Evolutionary conservation across 2,797 vertebrate genomes (phyloP), one percentile per base, ranked within the genome.

Genomic region (Telmatherina bonti): DNA sequence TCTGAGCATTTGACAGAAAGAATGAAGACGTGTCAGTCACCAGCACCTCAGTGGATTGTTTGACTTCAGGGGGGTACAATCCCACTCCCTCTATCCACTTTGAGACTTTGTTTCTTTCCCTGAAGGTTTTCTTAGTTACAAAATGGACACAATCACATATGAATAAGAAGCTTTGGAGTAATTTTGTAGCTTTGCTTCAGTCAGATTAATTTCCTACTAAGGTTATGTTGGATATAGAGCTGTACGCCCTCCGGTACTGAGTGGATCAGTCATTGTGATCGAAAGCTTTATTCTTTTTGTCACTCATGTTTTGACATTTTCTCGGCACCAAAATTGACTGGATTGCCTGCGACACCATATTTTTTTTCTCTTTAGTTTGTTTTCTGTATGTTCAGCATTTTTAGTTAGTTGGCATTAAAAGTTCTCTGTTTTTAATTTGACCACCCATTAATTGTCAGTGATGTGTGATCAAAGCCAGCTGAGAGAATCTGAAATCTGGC

Each of bases 171-270:
- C 93, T 95, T 94, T 91, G 92, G 93, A 92, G 91, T 93, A 94
- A 92, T 88, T 74, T 94, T 94, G 94, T 96, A 96, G 96, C 96
- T 96, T 96, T 97, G 95, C 95, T 96, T 95, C 93, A 88, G 70
- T 85, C 92, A 80, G 82, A 92, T 94, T 93, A 78, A 93, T 91
- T 97, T 97, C 93, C 93, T 95, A 95, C 92, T 91, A 91, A 93
- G 94, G 90, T 89, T 90, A 92, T 96, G 93, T 96, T 93, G 95
- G 95, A 93, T 93, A 94, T 67, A 86, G 88, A 85, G 84, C 87
- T 87, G 90, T 93, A 91, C 94, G 92, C 93, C 95, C 93, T 93
- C 94, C 95, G 95, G 95, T 96, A 97, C 95, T 97, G 91, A 94
- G 94, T 80, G 89, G 93, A 94, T 96, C 94, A 90, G 90, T 84